A percentile compares a stretch with the other conserved stretches of the same genome.
phyloP scores from a whole-genome alignment of 2,888 invertebrate genomes.

The Dorcus hopei region DNA sequence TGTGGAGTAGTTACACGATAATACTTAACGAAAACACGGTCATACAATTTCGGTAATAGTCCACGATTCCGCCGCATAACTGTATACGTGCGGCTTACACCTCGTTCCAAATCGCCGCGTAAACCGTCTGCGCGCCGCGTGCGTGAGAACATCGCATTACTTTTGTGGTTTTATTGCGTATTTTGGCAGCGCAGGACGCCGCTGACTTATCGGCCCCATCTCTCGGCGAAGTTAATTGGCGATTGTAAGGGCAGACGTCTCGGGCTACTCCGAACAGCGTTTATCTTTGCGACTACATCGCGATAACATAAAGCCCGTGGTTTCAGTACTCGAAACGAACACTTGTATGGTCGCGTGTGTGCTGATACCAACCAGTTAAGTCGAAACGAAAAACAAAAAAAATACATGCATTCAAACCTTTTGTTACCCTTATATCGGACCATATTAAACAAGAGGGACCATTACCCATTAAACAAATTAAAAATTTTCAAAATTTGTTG shows the following conservation, averaged over 20 bases:
- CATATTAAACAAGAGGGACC: no score
- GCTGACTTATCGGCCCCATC: not conserved
- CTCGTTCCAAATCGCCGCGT: not conserved
- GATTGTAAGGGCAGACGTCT: slow-evolving; percentile 3
- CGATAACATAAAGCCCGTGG: not conserved
- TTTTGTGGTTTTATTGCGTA: slow-evolving; percentile 2
- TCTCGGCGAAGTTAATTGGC: slow-evolving; percentile 1
- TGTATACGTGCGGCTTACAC: slow-evolving; percentile 1
- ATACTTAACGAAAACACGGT: not conserved
- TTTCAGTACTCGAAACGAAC: no score
- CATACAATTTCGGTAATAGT: slow-evolving; percentile 1
- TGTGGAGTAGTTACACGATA: not conserved
- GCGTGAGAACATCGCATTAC: slow-evolving; percentile 3
- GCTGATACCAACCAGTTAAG: no score
- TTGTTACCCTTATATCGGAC: no score
- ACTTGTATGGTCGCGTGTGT: no score
- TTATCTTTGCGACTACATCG: not conserved
- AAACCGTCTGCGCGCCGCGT: not conserved
- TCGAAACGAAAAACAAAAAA: no score
- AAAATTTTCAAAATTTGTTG: no score
- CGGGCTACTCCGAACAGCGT: not conserved
- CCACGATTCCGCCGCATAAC: not conserved
- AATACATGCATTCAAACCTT: no score
- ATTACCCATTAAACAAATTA: no score
- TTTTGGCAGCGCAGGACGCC: slow-evolving; percentile 1